These are phyloP conservation scores for Bombus huntii DNA, from an alignment of 1,140 invertebrate species.

Conservation along the genomic window DNA sequence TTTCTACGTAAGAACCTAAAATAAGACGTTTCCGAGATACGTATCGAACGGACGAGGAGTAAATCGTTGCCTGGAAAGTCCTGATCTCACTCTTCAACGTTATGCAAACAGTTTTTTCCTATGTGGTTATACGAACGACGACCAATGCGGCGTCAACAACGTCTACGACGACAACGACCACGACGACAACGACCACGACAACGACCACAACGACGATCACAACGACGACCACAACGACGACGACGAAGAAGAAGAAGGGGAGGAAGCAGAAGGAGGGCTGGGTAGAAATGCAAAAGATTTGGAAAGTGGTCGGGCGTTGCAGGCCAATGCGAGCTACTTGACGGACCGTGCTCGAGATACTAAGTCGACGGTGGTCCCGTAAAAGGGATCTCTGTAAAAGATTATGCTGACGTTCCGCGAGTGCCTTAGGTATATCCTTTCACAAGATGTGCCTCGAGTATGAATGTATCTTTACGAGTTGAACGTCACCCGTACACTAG, in stretches of 20 bases:
- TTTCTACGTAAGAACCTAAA: no score
- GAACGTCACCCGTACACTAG: constrained; percentile 34
- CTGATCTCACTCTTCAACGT: background rate
- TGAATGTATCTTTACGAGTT: constrained; percentile 67
- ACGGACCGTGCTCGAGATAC: constrained; percentile 49
- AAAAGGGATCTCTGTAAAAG: constrained; percentile 60
- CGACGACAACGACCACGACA: background rate
- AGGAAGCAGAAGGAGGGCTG: background rate
- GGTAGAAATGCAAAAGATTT: constrained; percentile 21
- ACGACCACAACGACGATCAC: no score
- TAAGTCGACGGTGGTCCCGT: constrained; percentile 56
- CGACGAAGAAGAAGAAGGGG: background rate
- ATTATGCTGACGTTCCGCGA: constrained; percentile 61
- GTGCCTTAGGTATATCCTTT: constrained; percentile 51
- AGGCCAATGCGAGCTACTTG: constrained; percentile 33
- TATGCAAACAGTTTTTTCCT: constrained; percentile 1
- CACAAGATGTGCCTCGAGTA: constrained; percentile 51
- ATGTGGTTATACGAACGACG: background rate
- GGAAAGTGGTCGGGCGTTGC: constrained; percentile 2
- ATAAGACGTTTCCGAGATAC: background rate
- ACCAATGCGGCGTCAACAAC: background rate
- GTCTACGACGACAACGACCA: background rate
- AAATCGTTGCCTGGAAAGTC: background rate
- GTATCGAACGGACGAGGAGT: background rate
- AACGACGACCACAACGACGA: no score